Percentiles rank a stretch among this genome's conserved stretches.
Evolutionary conservation across 2,113 vertebrate genomes (phyloP).

Genomic region (Dolichotis patagonum): DNA sequence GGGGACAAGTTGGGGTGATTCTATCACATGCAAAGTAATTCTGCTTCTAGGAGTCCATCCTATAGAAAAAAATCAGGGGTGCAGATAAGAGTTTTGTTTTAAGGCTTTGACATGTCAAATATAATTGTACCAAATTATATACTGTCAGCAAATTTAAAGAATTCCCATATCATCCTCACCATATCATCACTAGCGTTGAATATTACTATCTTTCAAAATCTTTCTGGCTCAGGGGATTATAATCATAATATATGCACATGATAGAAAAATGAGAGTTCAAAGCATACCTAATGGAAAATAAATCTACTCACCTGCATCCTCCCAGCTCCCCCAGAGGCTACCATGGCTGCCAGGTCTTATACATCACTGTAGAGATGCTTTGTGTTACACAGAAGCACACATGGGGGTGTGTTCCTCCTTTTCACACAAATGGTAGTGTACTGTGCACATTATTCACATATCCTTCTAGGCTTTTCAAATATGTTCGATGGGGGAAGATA

Average conservation of each 20-base stretch:
- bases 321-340: not conserved
- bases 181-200: not conserved
- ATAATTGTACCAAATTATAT: not conserved
- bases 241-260: not conserved
- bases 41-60: not conserved
- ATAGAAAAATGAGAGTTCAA: not conserved
- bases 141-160: not conserved
- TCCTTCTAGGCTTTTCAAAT: not conserved
- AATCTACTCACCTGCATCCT: not conserved
- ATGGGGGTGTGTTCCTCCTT: not conserved
- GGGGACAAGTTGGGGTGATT: not conserved
- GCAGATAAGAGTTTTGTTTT: not conserved
- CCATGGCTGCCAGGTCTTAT: not conserved
- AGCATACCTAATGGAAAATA: not conserved
- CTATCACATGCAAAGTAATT: not conserved
- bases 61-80: not conserved
- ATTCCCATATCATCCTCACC: not conserved
- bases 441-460: not conserved
- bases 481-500: not conserved
- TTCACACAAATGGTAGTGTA: not conserved
- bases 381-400: not conserved
- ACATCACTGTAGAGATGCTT: not conserved
- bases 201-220: not conserved
- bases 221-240: not conserved
- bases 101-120: not conserved